Percentiles rank a stretch among this genome's conserved stretches.
Evolutionary conservation across 2,797 vertebrate genomes (phyloP).

Genomic region (Masticophis lateralis): DNA sequence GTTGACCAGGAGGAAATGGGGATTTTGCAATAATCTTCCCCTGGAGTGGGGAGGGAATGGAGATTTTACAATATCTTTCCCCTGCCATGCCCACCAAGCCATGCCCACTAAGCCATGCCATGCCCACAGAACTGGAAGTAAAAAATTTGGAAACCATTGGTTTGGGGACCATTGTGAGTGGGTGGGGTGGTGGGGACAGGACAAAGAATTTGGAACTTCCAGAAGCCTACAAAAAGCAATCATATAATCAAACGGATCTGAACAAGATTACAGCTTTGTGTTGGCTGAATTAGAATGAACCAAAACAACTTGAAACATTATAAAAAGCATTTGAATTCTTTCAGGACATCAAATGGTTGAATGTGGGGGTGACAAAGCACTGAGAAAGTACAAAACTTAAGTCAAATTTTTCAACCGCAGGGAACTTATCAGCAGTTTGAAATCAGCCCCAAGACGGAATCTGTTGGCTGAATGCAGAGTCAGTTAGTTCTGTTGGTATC

Average conservation of each 20-base stretch:
- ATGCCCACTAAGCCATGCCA: too few species aligned
- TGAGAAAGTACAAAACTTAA: not conserved
- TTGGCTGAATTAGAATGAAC: not conserved
- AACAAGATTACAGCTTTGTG: not conserved
- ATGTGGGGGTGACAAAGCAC: not conserved
- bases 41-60: too few species aligned
- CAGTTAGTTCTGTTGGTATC: not conserved
- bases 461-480: not conserved
- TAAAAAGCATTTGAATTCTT: not conserved
- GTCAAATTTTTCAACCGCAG: not conserved
- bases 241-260: not conserved
- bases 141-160: too few species aligned
- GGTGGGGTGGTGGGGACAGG: not conserved
- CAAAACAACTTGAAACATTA: not conserved
- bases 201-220: not conserved
- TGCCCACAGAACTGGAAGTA: too few species aligned
- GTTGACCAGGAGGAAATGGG: too few species aligned
- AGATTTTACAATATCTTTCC: too few species aligned
- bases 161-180: not conserved
- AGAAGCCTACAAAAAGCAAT: not conserved
- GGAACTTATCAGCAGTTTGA: not conserved
- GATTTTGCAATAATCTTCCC: too few species aligned
- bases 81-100: too few species aligned
- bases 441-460: not conserved
- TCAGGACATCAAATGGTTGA: not conserved